A percentile compares a stretch with the other conserved stretches of the same genome.
Conservation (phyloP, 92 coral and sea anemone species). For the Galaxea fascicularis region DNA sequence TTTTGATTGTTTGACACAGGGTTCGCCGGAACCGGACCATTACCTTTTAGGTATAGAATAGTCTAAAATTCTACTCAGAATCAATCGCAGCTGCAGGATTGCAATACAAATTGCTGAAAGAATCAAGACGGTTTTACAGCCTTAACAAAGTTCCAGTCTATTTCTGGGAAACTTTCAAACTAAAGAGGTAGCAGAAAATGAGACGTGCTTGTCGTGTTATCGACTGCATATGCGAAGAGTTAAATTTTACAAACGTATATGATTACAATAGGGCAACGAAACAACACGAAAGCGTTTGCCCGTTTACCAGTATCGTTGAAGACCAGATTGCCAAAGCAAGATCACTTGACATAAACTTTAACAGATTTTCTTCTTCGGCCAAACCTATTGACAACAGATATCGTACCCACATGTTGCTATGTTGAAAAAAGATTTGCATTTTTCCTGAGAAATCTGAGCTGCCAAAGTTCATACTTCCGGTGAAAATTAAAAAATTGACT, state of each 20-base stretch:
- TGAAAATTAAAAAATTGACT: no score
- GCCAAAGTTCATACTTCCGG: no score
- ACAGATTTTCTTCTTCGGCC: no score
- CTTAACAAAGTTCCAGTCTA: background rate
- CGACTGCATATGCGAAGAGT: background rate
- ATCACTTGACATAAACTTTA: no score
- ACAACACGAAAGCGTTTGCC: conserved; percentile 1
- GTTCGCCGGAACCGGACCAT: no score
- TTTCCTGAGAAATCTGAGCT: no score
- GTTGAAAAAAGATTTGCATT: no score
- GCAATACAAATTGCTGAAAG: background rate
- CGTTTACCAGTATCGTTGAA: conserved; percentile 10
- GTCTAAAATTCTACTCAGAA: background rate
- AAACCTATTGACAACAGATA: no score
- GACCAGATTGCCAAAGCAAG: no score
- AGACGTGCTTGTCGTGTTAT: background rate
- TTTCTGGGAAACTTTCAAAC: background rate
- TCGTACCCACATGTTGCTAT: no score
- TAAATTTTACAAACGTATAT: background rate
- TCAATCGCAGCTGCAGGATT: conserved; percentile 5
- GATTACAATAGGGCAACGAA: background rate
- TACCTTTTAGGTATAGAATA: background rate
- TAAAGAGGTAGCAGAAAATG: background rate
- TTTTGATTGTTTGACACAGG: no score
- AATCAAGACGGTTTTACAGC: background rate